Evolutionary conservation across 2,888 invertebrate genomes (phyloP).

Genomic region (Ectemnius cavifrons): DNA sequence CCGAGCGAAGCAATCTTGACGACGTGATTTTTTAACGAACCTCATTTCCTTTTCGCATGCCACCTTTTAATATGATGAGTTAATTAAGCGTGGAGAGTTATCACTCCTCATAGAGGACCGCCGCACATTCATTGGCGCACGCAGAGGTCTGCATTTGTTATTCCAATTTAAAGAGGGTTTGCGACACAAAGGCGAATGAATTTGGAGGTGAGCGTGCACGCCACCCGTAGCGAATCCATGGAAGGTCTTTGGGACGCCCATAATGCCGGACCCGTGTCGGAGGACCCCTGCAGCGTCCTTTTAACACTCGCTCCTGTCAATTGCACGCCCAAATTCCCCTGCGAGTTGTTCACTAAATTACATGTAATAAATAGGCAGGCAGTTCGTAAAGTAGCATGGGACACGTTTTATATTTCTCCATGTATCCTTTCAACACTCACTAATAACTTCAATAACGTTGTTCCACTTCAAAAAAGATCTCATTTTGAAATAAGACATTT

Average conservation of each 20-base stretch:
- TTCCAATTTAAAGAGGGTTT: conserved; percentile 26
- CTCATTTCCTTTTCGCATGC: too few species aligned
- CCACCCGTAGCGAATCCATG: conserved; percentile 52
- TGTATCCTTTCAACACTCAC: not conserved
- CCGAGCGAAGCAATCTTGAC: not conserved
- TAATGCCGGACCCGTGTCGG: conserved; percentile 52
- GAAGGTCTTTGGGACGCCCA: conserved; percentile 43
- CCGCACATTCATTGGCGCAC: not conserved
- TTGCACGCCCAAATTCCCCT: conserved; percentile 47
- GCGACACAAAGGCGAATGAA: conserved; percentile 17
- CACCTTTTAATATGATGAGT: too few species aligned
- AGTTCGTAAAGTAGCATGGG: conserved; percentile 3
- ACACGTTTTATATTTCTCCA: conserved; percentile 26
- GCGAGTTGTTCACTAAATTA: conserved; percentile 58
- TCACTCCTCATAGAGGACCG: too few species aligned
- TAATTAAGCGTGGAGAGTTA: too few species aligned
- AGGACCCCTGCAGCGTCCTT: conserved; percentile 37
- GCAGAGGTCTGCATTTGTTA: conserved; percentile 28
- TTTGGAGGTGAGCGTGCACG: conserved; percentile 19
- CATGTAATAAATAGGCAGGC: conserved; percentile 49
- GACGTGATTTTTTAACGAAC: too few species aligned
- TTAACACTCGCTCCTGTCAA: conserved; percentile 57
- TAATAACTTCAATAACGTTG: not conserved
- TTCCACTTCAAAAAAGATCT: not conserved
- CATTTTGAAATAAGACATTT: not conserved